Evolutionary conservation across 2,888 invertebrate species (phyloP), one percentile per base, ranked within the genome.

Genomic region (Diogma glabrata): DNA sequence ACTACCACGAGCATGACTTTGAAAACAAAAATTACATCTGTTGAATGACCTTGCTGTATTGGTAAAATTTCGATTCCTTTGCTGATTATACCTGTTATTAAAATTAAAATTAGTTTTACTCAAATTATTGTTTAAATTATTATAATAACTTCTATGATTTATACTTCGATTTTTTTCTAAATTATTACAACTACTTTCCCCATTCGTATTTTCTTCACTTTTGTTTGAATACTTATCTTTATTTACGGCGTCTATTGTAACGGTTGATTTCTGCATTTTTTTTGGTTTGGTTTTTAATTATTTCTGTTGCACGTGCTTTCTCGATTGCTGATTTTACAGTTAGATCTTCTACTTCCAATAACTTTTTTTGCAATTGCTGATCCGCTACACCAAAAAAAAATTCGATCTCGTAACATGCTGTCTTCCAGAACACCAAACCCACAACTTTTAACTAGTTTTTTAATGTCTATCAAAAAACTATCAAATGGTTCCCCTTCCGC

Each of bases 401-500:
- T 52, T 6, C 47, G 19, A 22, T 52, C 52, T 24, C 47, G n/a
- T 5, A 49, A 16, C 30, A 52, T 40, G 8, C 38, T 10, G 12
- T 49, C 23, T 47, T 47, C 30, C 33, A 26, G 23, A 3, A 19
- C 28, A 3, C 20, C 47, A 38, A 52, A 52, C 4, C 38, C 48
- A 22, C 52, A 52, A 20, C 2, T 20, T 20, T 19, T 16, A n/a
- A 46, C 28, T 19, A 54, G 20, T 20, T 45, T 52, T 26, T 50
- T 52, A 9, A 54, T 16, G 17, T 54, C 54, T 10, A 51, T 46
- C 9, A 52, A 28, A 47, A 45, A 54, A 17, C 20, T 14, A 22
- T 45, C 30, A 48, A 54, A 54, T 4, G 38, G 30, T 38, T 54
- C 54, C 20, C 24, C 40, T 12, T 9, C 8, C n/a, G 22, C n/a